A percentile compares a stretch with the other conserved stretches of the same genome.
These are phyloP conservation scores for Goniozus legneri DNA, from an alignment of 1,140 invertebrate genomes.

Conservation along the genomic window DNA sequence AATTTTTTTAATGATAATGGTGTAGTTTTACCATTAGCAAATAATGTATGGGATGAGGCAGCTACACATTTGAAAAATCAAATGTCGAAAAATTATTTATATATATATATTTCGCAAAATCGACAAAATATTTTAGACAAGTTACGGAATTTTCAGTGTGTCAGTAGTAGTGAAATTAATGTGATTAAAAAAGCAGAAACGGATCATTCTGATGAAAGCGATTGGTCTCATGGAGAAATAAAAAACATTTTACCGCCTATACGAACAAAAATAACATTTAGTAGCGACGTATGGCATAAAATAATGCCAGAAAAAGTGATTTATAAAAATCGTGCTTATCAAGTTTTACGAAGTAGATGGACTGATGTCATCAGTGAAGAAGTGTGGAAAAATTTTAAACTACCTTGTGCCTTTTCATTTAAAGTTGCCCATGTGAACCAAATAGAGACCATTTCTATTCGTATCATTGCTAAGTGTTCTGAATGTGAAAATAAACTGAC, in stretches of 20 bases:
- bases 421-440: slow-evolving; percentile 8
- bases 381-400: slow-evolving; percentile 8
- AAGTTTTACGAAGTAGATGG: slow-evolving; percentile 8
- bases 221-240: slow-evolving; percentile 8
- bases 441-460: slow-evolving; percentile 5
- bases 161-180: neutral
- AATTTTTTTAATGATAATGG: slow-evolving; percentile 4
- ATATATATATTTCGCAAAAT: slow-evolving; percentile 9
- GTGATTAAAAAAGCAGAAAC: neutral
- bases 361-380: slow-evolving; percentile 3
- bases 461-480: slow-evolving; percentile 3
- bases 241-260: slow-evolving; percentile 3
- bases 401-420: slow-evolving; percentile 11
- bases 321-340: slow-evolving; percentile 8
- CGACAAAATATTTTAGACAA: slow-evolving; percentile 3
- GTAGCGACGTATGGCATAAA: neutral
- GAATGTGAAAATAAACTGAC: slow-evolving; percentile 7
- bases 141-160: neutral
- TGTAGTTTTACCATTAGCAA: neutral
- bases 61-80: neutral
- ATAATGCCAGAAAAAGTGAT: neutral
- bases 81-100: slow-evolving; percentile 10
- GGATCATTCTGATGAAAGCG: neutral
- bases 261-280: neutral
- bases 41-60: slow-evolving; percentile 9